phyloP scores from a whole-genome alignment of 2,113 vertebrate species.

The Motacilla tschutschensis region DNA sequence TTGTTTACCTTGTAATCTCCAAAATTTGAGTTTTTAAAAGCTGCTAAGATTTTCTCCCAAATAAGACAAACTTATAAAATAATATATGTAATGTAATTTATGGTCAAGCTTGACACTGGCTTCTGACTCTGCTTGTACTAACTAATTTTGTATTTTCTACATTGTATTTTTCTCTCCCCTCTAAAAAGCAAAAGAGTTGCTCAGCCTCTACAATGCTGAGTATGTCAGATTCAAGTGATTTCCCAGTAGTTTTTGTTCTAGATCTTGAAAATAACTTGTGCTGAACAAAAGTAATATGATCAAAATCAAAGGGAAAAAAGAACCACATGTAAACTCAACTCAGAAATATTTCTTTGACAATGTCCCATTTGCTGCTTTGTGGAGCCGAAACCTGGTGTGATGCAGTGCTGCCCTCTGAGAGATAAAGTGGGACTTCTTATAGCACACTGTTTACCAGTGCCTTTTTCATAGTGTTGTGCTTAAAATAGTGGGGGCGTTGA shows the following conservation, averaged over 20 bases:
- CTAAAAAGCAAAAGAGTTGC: neutral
- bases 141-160: neutral
- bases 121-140: neutral
- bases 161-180: neutral
- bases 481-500: neutral
- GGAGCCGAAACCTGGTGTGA: neutral
- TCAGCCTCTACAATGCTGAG: neutral
- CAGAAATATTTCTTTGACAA: neutral
- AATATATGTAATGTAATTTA: neutral
- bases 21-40: neutral
- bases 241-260: neutral
- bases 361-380: neutral
- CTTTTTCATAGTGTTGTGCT: neutral
- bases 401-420: neutral
- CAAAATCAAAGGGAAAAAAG: neutral
- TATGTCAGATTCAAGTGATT: neutral
- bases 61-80: neutral
- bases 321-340: neutral
- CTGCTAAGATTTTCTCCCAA: neutral
- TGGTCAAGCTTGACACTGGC: neutral
- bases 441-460: neutral
- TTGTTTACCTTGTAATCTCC: neutral
- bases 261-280: neutral
- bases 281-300: neutral
- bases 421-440: neutral